phyloP scores from a whole-genome alignment of 2,888 invertebrate genomes.

The Meteorus cinctellus region DNA sequence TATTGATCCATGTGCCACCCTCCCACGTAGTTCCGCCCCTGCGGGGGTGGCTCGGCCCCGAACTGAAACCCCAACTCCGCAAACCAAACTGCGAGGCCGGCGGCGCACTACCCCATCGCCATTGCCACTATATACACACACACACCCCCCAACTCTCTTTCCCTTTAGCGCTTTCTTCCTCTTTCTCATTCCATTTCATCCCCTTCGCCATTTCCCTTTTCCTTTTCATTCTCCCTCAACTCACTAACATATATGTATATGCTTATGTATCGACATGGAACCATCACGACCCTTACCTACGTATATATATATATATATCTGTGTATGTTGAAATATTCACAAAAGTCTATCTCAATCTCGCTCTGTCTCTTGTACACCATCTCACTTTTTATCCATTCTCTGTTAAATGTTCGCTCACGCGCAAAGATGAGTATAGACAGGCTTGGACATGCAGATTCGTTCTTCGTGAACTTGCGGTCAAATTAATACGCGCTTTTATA shows the following conservation, averaged over 20 bases:
- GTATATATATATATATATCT: neutral
- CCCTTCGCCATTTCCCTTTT: slow-evolving; percentile 44
- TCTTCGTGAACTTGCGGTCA: slow-evolving; percentile 27
- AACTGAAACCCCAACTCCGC: slow-evolving; percentile 54
- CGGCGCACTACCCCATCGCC: slow-evolving; percentile 28
- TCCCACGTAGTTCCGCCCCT: slow-evolving; percentile 46
- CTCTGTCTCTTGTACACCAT: neutral
- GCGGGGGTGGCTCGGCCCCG: slow-evolving; percentile 44
- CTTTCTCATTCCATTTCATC: slow-evolving; percentile 50
- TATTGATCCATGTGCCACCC: slow-evolving; percentile 43
- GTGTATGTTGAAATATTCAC: slow-evolving; percentile 13
- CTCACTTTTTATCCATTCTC: neutral
- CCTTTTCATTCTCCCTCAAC: slow-evolving; percentile 30
- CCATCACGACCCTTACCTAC: slow-evolving; percentile 1
- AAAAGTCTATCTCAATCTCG: neutral
- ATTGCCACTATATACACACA: slow-evolving; percentile 7
- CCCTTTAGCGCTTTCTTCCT: slow-evolving; percentile 47
- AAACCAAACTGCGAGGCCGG: slow-evolving; percentile 55
- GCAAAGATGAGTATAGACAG: neutral
- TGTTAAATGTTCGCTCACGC: neutral
- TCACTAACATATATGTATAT: neutral
- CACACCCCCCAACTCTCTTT: slow-evolving; percentile 46
- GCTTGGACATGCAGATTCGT: slow-evolving; percentile 10
- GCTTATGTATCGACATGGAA: slow-evolving; percentile 29
- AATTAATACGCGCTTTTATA: slow-evolving; percentile 34